A percentile compares a stretch with the other conserved stretches of the same genome.
Evolutionary conservation across 2,113 vertebrate genomes (phyloP).

Genomic region (Phaetusa simplex): DNA sequence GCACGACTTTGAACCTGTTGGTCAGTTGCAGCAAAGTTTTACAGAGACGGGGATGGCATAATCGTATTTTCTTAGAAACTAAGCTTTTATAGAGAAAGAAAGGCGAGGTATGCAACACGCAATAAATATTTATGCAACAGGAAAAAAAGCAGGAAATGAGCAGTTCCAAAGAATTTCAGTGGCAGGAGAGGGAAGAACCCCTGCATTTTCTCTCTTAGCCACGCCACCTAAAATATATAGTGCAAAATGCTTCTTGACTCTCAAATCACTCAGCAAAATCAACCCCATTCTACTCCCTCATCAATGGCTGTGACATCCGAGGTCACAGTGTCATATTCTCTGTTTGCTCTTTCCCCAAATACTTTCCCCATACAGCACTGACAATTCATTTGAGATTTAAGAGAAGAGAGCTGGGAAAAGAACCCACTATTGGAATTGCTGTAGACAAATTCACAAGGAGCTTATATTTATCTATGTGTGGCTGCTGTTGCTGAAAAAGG

Average conservation of each 20-base stretch:
- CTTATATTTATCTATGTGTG: background rate
- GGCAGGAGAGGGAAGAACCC: background rate
- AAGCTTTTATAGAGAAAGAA: background rate
- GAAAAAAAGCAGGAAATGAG: background rate
- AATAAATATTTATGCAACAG: background rate
- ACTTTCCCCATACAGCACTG: background rate
- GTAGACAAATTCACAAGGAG: background rate
- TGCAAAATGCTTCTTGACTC: background rate
- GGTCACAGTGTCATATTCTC: background rate
- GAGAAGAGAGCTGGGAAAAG: background rate
- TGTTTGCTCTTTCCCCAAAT: background rate
- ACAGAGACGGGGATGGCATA: background rate
- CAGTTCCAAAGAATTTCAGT: background rate
- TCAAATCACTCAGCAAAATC: background rate
- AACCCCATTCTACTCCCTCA: background rate
- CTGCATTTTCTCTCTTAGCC: background rate
- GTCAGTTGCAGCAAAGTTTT: background rate
- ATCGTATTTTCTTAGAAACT: background rate
- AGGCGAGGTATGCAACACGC: accelerated
- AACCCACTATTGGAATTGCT: background rate
- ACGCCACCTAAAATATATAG: background rate
- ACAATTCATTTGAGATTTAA: background rate
- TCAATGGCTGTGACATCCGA: background rate
- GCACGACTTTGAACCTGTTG: background rate
- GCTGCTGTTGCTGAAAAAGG: background rate